Evolutionary conservation across 2,888 invertebrate genomes (phyloP).

Genomic region (Theristus sp.): DNA sequence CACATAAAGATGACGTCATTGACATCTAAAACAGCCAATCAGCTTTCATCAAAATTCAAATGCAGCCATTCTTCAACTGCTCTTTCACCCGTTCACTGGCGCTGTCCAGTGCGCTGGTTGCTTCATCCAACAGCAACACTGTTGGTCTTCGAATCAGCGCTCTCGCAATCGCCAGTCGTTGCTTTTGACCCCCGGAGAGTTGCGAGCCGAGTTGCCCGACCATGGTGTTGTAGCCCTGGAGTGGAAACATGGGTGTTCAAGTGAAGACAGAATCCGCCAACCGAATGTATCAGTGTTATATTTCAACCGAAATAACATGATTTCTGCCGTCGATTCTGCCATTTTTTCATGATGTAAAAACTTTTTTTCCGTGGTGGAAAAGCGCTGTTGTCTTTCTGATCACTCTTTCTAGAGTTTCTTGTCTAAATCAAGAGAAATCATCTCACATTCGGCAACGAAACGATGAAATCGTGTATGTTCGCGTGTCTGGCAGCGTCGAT

Average conservation of each 20-base stretch:
- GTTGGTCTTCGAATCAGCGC: slow-evolving; percentile 17
- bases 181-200: slow-evolving; percentile 17
- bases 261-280: not conserved
- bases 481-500: not conserved
- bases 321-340: no score
- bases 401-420: no score
- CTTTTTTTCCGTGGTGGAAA: no score
- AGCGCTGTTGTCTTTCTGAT: no score
- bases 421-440: not conserved
- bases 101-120: slow-evolving; percentile 17
- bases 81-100: not conserved
- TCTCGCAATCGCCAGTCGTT: slow-evolving; percentile 19
- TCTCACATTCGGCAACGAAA: not conserved
- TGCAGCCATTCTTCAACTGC: no score
- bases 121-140: slow-evolving; percentile 19
- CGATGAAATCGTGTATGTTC: slow-evolving; percentile 4
- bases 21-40: no score
- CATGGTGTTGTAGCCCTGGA: slow-evolving; percentile 17
- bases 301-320: no score
- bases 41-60: no score
- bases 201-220: slow-evolving; percentile 11
- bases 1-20: no score
- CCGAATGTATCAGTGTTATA: no score
- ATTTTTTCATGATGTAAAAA: no score
- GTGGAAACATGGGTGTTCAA: not conserved